phyloP scores from a whole-genome alignment of 2,888 invertebrate genomes.

The Pilophorus perplexus region DNA sequence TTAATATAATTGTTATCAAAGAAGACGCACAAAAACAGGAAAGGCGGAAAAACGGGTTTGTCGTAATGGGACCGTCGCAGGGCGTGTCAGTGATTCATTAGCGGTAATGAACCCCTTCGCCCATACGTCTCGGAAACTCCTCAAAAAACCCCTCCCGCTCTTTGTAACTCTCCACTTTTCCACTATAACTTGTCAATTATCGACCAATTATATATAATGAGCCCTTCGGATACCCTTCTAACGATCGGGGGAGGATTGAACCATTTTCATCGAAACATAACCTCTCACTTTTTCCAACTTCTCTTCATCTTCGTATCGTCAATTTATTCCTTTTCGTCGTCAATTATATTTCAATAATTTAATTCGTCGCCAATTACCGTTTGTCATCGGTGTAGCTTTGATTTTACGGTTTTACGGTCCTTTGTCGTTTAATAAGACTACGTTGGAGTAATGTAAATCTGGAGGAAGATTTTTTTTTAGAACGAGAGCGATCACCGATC shows the following conservation, averaged over 20 bases:
- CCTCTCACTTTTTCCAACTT: constrained; percentile 1
- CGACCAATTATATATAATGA: constrained; percentile 45
- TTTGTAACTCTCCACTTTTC: constrained; percentile 33
- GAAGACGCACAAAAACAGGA: background rate
- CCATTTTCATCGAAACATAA: constrained; percentile 30
- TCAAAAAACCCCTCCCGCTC: background rate
- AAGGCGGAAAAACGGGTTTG: constrained; percentile 4
- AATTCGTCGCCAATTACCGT: no score
- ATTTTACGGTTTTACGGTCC: no score
- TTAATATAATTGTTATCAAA: constrained; percentile 23
- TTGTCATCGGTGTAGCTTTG: no score
- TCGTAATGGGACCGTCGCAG: constrained; percentile 4
- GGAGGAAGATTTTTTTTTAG: no score
- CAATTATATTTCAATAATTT: constrained; percentile 22
- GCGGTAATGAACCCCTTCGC: constrained; percentile 38
- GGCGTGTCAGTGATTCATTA: constrained; percentile 40
- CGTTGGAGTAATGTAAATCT: no score
- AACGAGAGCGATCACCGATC: no score
- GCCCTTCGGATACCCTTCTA: constrained; percentile 35
- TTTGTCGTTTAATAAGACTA: no score
- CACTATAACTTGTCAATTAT: constrained; percentile 44
- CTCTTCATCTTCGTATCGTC: background rate
- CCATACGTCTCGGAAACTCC: constrained; percentile 25
- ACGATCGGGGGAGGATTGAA: constrained; percentile 20
- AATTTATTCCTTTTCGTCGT: constrained; percentile 3